phyloP scores from a whole-genome alignment of 2,797 vertebrate species.

The Sebastes hubbsi region DNA sequence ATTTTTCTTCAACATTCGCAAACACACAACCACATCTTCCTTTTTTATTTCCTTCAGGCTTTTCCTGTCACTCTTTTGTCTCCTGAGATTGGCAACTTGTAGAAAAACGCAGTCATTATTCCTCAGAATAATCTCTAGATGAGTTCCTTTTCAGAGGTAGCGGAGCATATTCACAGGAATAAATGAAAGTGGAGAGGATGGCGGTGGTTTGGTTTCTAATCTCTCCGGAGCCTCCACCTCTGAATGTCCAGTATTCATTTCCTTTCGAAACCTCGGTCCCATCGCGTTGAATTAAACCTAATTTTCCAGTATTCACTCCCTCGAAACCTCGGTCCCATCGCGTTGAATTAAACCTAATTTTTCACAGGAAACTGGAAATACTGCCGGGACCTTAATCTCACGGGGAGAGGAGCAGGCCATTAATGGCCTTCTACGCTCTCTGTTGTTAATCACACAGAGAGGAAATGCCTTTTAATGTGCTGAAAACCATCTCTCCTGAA shows the following conservation, averaged over 20 bases:
- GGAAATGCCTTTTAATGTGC: slow-evolving; percentile 49
- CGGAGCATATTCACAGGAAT: slow-evolving; percentile 26
- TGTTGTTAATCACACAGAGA: slow-evolving; percentile 59
- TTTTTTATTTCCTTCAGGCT: neutral
- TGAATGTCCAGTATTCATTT: slow-evolving; percentile 35
- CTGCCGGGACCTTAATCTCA: slow-evolving; percentile 55
- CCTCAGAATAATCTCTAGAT: slow-evolving; percentile 34
- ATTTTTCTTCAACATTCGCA: slow-evolving; percentile 3
- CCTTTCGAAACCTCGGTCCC: slow-evolving; percentile 15
- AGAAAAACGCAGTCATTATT: slow-evolving; percentile 36
- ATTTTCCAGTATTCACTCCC: slow-evolving; percentile 36
- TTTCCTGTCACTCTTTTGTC: slow-evolving; percentile 18
- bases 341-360: slow-evolving; percentile 37
- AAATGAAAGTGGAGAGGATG: slow-evolving; percentile 42
- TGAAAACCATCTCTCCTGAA: slow-evolving; percentile 39
- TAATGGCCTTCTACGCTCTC: slow-evolving; percentile 44
- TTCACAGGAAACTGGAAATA: slow-evolving; percentile 57
- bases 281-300: neutral
- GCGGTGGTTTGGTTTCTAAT: slow-evolving; percentile 43
- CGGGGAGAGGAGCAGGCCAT: slow-evolving; percentile 38
- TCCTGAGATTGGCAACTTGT: slow-evolving; percentile 36
- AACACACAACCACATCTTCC: neutral
- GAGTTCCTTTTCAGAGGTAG: slow-evolving; percentile 40
- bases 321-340: slow-evolving; percentile 9
- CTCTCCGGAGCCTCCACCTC: slow-evolving; percentile 27